These are phyloP conservation scores for Stegostoma tigrinum DNA, from an alignment of 2,113 vertebrate genomes.

Conservation along the genomic window DNA sequence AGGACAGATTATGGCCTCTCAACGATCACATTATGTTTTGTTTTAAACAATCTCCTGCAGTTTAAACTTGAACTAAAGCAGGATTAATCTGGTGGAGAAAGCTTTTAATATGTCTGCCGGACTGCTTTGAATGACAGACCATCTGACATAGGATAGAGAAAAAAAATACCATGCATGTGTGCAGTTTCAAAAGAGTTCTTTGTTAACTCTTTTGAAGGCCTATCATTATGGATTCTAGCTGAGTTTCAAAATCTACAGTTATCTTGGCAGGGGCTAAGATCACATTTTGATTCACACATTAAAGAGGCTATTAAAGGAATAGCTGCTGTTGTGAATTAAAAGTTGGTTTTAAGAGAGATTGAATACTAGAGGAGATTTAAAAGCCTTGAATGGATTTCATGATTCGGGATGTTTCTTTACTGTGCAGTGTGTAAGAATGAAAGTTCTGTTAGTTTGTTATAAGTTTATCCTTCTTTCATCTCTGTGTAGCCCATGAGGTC, in stretches of 20 bases:
- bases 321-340: no score
- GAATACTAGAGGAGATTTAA: no score
- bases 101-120: neutral
- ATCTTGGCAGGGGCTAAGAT: neutral
- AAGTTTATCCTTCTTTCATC: no score
- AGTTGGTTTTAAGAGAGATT: no score
- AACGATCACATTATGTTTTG: no score
- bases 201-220: neutral
- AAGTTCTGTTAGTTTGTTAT: no score
- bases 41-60: neutral
- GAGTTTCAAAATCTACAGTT: neutral
- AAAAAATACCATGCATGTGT: neutral
- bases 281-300: neutral
- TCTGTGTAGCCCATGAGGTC: no score
- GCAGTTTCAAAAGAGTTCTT: neutral
- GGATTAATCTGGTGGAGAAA: neutral
- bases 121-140: neutral
- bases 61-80: neutral
- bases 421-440: no score
- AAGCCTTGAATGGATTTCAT: no score
- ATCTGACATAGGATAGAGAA: neutral
- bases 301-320: neutral
- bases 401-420: no score
- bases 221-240: neutral
- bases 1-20: neutral